Base-by-base conservation (phyloP, 2,113 vertebrate genomes). In the Centrocercus urophasianus region DNA sequence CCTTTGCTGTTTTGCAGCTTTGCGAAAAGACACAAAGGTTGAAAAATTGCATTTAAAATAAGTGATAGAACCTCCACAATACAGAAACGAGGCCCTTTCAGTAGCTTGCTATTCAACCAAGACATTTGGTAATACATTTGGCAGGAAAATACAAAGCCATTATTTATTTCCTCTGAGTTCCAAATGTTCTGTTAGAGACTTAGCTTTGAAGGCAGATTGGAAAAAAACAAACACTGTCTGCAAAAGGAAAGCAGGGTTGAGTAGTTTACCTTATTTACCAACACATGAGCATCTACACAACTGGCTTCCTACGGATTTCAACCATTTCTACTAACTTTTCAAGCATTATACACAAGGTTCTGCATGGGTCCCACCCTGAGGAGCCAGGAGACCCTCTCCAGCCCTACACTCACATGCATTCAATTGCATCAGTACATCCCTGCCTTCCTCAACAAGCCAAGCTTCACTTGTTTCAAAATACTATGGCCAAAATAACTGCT, bases 61-160 rank as follows among this genome's bases (percentile, higher is more conserved):
- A 75, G 81, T 22, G 43, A 40, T 18, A 88, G 73, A 72, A 57
- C 6, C 21, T 48, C 27, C 66, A 84, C 11, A 56, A 73, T 9
- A 30, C 80, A 73, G 65, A 73, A 56, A 63, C 22, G 6, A 14
- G 38, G 24, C 43, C n/a, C 0, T 2, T 76, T 87, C 81, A 77
- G 72, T 24, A 82, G 67, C 64, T 83, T 74, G n/a, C 36, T 70
- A 70, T 80, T 76, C 59, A 93, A 70, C 14, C 74, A 91, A 82
- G 61, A 56, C 36, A 79, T 69, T 21, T 54, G 28, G 43, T 38
- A 52, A 89, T 36, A 43, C 8, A 24, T 50, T 42, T 82, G 43
- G 45, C 45, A 85, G 45, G 48, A 89, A 92, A 89, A 87, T 28
- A 84, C 16, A 66, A n/a, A 73, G n/a, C 67, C 2, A 0, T 34